Evolutionary conservation across 2,888 invertebrate species (phyloP), one percentile per base, ranked within the genome.

Genomic region (Dynastes tityus): DNA sequence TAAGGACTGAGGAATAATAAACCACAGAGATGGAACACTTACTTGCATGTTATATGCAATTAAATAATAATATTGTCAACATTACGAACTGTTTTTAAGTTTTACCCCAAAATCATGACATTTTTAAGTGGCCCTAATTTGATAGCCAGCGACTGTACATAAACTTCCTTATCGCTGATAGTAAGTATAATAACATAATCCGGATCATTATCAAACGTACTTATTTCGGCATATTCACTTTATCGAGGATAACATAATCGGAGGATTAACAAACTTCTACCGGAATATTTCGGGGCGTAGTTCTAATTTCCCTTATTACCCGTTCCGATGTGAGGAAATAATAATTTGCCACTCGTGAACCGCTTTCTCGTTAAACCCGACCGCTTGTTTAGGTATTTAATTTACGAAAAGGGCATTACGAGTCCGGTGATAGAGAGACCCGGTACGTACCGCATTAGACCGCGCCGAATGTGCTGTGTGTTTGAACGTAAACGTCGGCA

Each of bases 321-420:
- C 73, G 58, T 37, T 73, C 40, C 73, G 73, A 73, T 73, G 73
- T 73, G 73, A 73, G 73, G 73, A 73, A 55, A 73, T 73, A 70
- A 70, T 70, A 73, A 73, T 73, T 73, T 58, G 73, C 73, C 73
- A 73, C 58, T 73, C 58, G 58, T 40, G 40, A 68, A 68, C 68
- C 73, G 58, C 73, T 58, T 58, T 58, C 73, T 58, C 16, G 73
- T 73, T 73, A 73, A 68, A 73, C 73, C 45, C 73, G 58, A 73
- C 73, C 73, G 73, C 73, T 22, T 73, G 73, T 73, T 73, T 73
- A 73, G 37, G 58, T 73, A 73, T 73, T 73, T 73, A 73, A 73
- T 55, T 55, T 55, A 58, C 40, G 73, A 73, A 58, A 71, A 40
- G 73, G 73, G 22, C 40, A 61, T 58, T 73, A 61, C 13, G 9